Conservation (phyloP, 2,797 vertebrate genomes). For the Oreochromis mossambicus region DNA sequence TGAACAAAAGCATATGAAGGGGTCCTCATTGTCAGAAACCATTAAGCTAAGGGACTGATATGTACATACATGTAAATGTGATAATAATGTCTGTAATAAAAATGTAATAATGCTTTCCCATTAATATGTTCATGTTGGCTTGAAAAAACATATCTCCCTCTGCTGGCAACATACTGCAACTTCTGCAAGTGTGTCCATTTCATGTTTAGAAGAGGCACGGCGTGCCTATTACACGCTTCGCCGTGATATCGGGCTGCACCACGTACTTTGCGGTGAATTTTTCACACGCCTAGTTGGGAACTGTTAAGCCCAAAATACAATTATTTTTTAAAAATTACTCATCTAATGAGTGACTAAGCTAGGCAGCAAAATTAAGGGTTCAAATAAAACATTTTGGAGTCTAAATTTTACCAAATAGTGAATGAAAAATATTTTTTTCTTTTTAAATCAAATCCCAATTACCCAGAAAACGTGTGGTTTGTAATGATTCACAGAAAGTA, state of each 20-base stretch:
- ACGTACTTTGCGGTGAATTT: rapidly evolving
- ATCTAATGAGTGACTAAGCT: not conserved
- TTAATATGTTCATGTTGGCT: not conserved
- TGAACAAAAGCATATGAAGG: not conserved
- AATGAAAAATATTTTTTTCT: not conserved
- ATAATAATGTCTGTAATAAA: not conserved
- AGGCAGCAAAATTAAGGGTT: not conserved
- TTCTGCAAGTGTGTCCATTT: not conserved
- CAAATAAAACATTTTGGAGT: rapidly evolving
- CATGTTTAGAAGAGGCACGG: rapidly evolving
- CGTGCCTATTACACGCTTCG: not conserved
- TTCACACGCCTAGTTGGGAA: not conserved
- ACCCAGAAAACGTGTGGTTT: not conserved
- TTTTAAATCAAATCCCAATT: not conserved
- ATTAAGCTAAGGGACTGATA: rapidly evolving
- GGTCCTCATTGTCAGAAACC: not conserved
- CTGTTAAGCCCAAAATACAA: not conserved
- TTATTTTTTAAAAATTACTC: rapidly evolving
- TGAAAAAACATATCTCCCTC: rapidly evolving
- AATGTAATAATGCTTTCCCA: not conserved
- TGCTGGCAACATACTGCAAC: not conserved
- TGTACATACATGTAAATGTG: not conserved
- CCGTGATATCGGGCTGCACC: not conserved
- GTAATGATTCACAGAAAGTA: not conserved
- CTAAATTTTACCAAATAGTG: rapidly evolving